Evolutionary conservation across 2,113 vertebrate species (phyloP), one percentile per base, ranked within the genome.

Genomic region (Meleagris gallopavo): DNA sequence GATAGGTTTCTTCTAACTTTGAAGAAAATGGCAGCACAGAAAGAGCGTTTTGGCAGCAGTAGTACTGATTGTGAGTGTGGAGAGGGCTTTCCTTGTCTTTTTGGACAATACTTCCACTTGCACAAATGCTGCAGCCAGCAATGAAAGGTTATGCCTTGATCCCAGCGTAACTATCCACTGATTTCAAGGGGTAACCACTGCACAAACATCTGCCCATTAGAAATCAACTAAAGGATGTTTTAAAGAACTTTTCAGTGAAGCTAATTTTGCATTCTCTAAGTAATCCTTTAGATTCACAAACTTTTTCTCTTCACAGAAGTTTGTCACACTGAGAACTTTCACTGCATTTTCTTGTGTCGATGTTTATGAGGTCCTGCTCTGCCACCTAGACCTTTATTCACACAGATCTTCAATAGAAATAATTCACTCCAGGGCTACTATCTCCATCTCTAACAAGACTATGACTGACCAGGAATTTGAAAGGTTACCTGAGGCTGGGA

Each of bases 81-180:
- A 74, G 83, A 79, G 13, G 7, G 2, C 8, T 36, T 30, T 30
- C 20, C 14, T 71, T 52, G 6, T 54, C 41, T 67, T 40, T 64
- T 58, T 21, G 76, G 41, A 7, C 1, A 8, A 45, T 48, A 13
- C 8, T 14, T 46, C 57, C 66, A 13, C 20, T 57, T 30, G 7
- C 0, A 4, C 8, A 82, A 21, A 60, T 15, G 4, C 36, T 61
- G 11, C n/a, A 76, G 36, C 9, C 17, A 12, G 34, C 30, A 0
- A 0, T 50, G 50, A 71, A 65, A n/a, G 3, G 4, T 46, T 9
- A 14, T n/a, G 9, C 46, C 48, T 46, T 74, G 6, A 83, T 71
- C 12, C 3, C 27, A 62, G 1, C 32, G 10, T 5, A 86, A 41
- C 4, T 11, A 27, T 19, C n/a, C 66, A 2, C 30, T 71, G 16